These are phyloP conservation scores for Drosophila pruinosa DNA, from an alignment of 1,140 invertebrate species.

Conservation along the genomic window DNA sequence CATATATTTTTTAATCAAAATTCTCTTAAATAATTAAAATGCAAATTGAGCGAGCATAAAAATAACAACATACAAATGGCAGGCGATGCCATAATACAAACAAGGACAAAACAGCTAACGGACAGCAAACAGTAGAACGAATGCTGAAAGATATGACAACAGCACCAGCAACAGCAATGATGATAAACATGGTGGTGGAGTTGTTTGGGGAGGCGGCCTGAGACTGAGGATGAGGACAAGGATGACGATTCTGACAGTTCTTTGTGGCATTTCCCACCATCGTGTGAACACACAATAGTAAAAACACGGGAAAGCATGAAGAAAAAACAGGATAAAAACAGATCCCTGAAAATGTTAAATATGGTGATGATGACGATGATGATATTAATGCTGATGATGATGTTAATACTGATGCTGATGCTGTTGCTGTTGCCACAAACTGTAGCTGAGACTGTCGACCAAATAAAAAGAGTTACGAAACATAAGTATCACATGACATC, in stretches of 20 bases:
- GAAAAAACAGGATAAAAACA: slow-evolving; percentile 16
- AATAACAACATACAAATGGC: slow-evolving; percentile 64
- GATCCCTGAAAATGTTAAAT: too few species aligned
- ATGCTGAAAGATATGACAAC: slow-evolving; percentile 57
- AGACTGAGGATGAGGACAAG: not conserved
- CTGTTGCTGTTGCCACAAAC: slow-evolving; percentile 1
- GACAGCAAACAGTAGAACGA: slow-evolving; percentile 41
- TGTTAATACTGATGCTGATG: slow-evolving; percentile 17
- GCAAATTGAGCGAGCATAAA: slow-evolving; percentile 79
- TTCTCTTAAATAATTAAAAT: slow-evolving; percentile 82
- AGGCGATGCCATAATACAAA: slow-evolving; percentile 37
- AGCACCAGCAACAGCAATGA: slow-evolving; percentile 37
- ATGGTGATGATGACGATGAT: slow-evolving; percentile 64
- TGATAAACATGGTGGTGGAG: slow-evolving; percentile 34
- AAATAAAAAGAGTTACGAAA: slow-evolving; percentile 23
- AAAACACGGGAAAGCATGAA: not conserved
- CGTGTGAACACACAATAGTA: slow-evolving; percentile 19
- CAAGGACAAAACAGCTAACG: slow-evolving; percentile 41
- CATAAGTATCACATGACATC: slow-evolving; percentile 26
- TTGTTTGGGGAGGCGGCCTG: slow-evolving; percentile 23
- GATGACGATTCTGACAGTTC: slow-evolving; percentile 73
- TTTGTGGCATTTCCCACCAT: slow-evolving; percentile 62
- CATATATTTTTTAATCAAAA: slow-evolving; percentile 81
- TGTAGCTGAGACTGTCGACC: not conserved
- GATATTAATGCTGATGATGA: slow-evolving; percentile 13